These are phyloP conservation scores for Leptopilina drosophilae DNA, from an alignment of 2,888 invertebrate species.

Conservation along the genomic window DNA sequence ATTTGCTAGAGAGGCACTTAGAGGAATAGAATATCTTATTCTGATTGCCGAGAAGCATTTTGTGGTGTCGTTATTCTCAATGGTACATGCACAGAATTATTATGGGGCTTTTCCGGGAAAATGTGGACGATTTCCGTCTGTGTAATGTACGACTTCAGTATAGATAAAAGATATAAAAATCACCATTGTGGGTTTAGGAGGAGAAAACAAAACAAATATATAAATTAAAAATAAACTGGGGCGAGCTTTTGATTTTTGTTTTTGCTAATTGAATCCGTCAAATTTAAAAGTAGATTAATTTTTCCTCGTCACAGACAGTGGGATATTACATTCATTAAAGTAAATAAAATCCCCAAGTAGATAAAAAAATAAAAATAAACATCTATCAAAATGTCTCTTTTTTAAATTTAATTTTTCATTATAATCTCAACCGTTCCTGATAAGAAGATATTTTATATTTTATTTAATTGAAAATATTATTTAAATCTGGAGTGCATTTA, in stretches of 20 bases:
- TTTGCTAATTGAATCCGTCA: slow-evolving; percentile 1
- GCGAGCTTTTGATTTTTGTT: not conserved
- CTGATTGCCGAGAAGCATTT: slow-evolving; percentile 25
- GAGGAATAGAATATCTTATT: slow-evolving; percentile 14
- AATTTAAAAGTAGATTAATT: slow-evolving; percentile 11
- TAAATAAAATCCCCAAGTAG: not conserved
- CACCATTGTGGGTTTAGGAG: not conserved
- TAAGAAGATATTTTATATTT: too few relatives aligned
- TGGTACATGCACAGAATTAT: slow-evolving; percentile 8
- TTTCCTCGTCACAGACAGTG: not conserved
- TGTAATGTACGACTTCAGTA: not conserved
- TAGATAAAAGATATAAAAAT: slow-evolving; percentile 4
- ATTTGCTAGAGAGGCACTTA: not conserved
- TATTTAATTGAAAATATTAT: too few relatives aligned
- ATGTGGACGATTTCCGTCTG: slow-evolving; percentile 9
- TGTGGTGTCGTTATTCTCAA: slow-evolving; percentile 15
- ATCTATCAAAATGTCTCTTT: too few relatives aligned
- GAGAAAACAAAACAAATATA: not conserved
- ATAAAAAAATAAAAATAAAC: too few relatives aligned
- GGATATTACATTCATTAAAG: not conserved
- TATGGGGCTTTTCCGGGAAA: slow-evolving; percentile 9
- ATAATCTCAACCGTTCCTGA: too few relatives aligned
- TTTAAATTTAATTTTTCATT: too few relatives aligned
- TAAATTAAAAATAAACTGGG: not conserved
- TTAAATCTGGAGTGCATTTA: too few relatives aligned